Evolutionary conservation across 1,140 invertebrate genomes (phyloP), one percentile per base, ranked within the genome.

Genomic region (Portunus trituberculatus): DNA sequence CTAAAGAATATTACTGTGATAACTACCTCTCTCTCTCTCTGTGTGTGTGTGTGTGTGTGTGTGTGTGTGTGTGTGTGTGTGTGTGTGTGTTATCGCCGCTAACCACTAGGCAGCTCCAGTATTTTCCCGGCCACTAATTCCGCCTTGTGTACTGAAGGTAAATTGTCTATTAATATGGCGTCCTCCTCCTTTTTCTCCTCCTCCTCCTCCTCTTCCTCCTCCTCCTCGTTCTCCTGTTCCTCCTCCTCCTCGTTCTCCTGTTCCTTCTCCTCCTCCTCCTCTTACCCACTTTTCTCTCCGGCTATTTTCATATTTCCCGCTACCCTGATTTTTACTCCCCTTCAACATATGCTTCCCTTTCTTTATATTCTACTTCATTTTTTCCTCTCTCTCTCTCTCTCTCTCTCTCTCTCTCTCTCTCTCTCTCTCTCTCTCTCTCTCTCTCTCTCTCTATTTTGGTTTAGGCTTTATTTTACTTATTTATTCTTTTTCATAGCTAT

Each of bases 1-100:
- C 39, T 39, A 6, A 39, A 39, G 39, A 39, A 39, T 39, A 39
- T 39, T 39, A 6, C 39, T 39, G 39, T 39, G 39, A 39, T 39
- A 39, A 39, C 39, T 6, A 39, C 39, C 39, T 39, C 10, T 76
- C 10, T 76, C 10, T 76, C 10, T 76, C 10, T 76, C 10, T 76
- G 67, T 76, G 67, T 76, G 67, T 76, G n/a, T 76, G 12, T 76
- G 67, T 76, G 20, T 76, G 67, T 76, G 67, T 76, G 67, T 76
- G 67, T 76, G 67, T 76, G 67, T 76, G 67, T 76, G 67, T 76
- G 67, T 76, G 67, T 76, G 67, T 76, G 16, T n/a, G 67, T 76
- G 67, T 76, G 67, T 76, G 67, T 76, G 67, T 76, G 67, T 76
- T 76, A 76, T 76, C 67, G 67, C 67, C 67, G 12, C 20, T 76